phyloP scores from a whole-genome alignment of 2,888 invertebrate genomes.

The Chironomus riparius region DNA sequence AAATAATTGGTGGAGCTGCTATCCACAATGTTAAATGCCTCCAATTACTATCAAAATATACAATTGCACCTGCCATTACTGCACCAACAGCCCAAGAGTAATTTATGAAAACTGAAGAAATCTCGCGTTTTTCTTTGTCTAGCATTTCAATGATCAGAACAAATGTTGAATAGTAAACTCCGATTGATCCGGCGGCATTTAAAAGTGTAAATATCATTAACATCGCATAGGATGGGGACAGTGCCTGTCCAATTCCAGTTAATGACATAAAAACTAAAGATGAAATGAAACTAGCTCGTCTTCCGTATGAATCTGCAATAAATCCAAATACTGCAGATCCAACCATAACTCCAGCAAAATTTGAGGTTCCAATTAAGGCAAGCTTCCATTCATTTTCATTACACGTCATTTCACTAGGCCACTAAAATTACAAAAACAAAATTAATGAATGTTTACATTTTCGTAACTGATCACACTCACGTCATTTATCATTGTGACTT shows the following conservation, averaged over 20 bases:
- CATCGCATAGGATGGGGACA: conserved; percentile 46
- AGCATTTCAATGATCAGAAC: conserved; percentile 56
- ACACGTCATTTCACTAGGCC: background rate
- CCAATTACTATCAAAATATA: conserved; percentile 53
- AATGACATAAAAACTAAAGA: conserved; percentile 50
- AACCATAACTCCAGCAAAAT: background rate
- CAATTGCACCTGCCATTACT: conserved; percentile 50
- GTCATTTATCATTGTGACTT: conserved; percentile 50
- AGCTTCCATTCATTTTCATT: background rate
- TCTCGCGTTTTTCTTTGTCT: conserved; percentile 51
- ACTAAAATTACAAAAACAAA: background rate
- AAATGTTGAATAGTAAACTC: conserved; percentile 52
- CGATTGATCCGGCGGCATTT: conserved; percentile 52
- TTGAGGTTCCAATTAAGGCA: background rate
- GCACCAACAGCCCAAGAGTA: conserved; percentile 58
- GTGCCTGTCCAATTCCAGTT: conserved; percentile 48
- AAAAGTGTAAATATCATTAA: conserved; percentile 48
- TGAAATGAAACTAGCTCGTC: conserved; percentile 50
- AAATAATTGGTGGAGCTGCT: conserved; percentile 51
- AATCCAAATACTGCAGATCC: conserved; percentile 49
- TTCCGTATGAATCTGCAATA: conserved; percentile 54
- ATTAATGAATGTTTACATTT: too few species aligned
- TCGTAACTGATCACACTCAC: conserved; percentile 31
- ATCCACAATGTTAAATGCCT: conserved; percentile 47
- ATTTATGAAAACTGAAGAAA: conserved; percentile 53